Evolutionary conservation across 2,113 vertebrate genomes (phyloP).

Genomic region (Dicaeum eximium): DNA sequence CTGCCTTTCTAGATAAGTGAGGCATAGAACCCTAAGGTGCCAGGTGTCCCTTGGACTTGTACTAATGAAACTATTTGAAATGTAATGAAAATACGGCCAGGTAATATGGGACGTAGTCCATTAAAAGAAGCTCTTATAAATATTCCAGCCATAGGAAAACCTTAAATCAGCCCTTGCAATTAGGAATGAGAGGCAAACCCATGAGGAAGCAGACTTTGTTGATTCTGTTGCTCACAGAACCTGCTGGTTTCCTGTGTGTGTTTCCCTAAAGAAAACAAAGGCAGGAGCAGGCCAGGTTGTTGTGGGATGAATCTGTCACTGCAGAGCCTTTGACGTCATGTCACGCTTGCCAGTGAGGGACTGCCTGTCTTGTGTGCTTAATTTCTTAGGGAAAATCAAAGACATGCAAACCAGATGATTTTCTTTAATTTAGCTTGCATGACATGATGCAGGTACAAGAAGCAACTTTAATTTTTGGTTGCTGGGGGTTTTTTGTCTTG

Average conservation of each 20-base stretch:
- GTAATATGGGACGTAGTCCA: neutral
- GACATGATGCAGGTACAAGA: neutral
- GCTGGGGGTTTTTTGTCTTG: neutral
- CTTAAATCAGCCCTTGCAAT: neutral
- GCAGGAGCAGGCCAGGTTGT: neutral
- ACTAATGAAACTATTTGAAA: neutral
- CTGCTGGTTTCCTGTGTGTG: neutral
- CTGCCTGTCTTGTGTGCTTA: neutral
- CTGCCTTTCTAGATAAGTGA: neutral
- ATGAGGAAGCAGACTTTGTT: neutral
- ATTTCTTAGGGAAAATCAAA: neutral
- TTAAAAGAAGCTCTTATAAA: neutral
- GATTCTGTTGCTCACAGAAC: neutral
- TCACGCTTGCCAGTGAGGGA: neutral
- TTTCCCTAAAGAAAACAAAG: neutral
- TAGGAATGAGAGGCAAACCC: neutral
- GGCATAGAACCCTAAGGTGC: neutral
- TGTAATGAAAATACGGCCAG: neutral
- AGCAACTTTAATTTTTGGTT: neutral
- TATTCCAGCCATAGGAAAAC: neutral
- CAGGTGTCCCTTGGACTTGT: neutral
- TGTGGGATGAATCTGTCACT: neutral
- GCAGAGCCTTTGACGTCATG: neutral
- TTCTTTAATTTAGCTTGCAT: neutral
- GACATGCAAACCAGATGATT: neutral